Base-by-base conservation (phyloP, 37 sponge, comb jelly and placozoan genomes). In the Aplysina aerophoba region DNA sequence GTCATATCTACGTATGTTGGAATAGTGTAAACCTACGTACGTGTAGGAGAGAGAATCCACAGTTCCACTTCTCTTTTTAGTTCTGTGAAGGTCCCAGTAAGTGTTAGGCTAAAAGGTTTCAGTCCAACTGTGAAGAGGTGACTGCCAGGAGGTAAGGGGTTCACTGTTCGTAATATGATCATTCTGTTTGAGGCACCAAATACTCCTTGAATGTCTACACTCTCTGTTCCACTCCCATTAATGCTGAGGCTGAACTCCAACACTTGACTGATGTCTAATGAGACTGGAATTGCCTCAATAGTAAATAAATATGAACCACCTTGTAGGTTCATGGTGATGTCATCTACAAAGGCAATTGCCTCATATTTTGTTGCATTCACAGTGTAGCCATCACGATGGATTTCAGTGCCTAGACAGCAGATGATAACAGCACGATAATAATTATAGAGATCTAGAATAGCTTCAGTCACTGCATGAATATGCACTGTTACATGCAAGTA, bases 291-390 rank as follows among this genome's bases (percentile, higher is more conserved):
- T 41, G 24, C 3, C 0, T 41, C 41, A 15, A 75, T 25, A 24
- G 38, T 75, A 25, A 75, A 36, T 54, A 75, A 12, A 12, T 75
- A 31, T 75, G 78, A n/a, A 50, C 71, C 71, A 31, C 17, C 27
- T 69, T 30, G 71, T n/a, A 69, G 4, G 34, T 11, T 44, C 50
- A 69, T 69, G 28, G 34, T 35, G 33, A 2, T 11, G 33, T 30
- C 27, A 69, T 69, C 71, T 34, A 69, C 71, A 34, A 69, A 31
- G 0, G 28, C 35, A 30, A 69, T 35, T 34, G 71, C 71, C 30
- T 69, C 71, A 27, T 69, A 69, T 69, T 69, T 69, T 30, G 71
- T 69, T 34, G 71, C 71, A 69, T 69, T 28, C 34, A 69, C 71
- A 69, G 71, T 69, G 71, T 34, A 69, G 28, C 71, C 71, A 30